A percentile compares a stretch with the other conserved stretches of the same genome.
Evolutionary conservation across 2,888 invertebrate species (phyloP).

Genomic region (Tinea pellionella): DNA sequence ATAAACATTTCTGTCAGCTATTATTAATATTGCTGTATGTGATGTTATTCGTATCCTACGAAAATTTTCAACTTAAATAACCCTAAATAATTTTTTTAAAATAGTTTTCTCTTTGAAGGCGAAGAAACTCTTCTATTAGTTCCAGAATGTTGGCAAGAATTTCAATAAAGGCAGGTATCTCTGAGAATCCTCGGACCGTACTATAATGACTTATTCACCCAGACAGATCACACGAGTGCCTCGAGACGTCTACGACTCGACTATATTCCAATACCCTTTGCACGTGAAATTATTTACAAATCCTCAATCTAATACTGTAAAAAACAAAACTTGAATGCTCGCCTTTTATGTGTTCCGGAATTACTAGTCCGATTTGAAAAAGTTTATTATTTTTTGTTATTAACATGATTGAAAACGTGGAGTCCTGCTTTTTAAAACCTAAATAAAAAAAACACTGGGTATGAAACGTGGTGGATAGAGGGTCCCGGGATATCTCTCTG

Average conservation of each 20-base stretch:
- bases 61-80: not conserved
- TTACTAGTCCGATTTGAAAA: too few relatives aligned
- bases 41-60: not conserved
- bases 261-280: not conserved
- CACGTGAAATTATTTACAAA: not conserved
- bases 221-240: slow-evolving; percentile 9
- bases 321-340: too few relatives aligned
- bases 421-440: too few relatives aligned
- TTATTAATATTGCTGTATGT: not conserved
- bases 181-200: slow-evolving; percentile 7
- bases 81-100: not conserved
- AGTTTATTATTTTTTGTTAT: too few relatives aligned
- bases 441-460: too few relatives aligned
- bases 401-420: too few relatives aligned
- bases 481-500: too few relatives aligned
- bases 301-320: not conserved
- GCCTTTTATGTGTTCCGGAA: too few relatives aligned
- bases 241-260: not conserved
- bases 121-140: slow-evolving; percentile 6
- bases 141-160: slow-evolving; percentile 8
- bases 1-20: not conserved
- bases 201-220: slow-evolving; percentile 9
- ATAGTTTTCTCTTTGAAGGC: not conserved
- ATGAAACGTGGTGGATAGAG: too few relatives aligned
- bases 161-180: slow-evolving; percentile 10